A percentile compares a stretch with the other conserved stretches of the same genome.
These are phyloP conservation scores for Ornithoptera alexandrae DNA, from an alignment of 2,888 invertebrate species.

Conservation along the genomic window DNA sequence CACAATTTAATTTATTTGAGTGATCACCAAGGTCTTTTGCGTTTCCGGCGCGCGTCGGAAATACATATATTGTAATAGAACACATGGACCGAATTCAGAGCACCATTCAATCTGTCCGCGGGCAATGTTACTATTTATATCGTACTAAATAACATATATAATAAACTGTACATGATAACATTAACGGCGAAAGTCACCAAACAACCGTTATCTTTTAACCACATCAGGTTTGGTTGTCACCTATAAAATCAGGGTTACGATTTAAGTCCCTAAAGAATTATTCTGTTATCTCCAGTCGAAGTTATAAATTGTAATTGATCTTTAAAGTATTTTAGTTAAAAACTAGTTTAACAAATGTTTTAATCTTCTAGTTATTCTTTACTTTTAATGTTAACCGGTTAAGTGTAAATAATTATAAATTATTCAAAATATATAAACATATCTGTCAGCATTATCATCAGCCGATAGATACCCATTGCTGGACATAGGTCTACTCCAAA, in stretches of 20 bases:
- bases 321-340: slow-evolving; percentile 3
- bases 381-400: neutral
- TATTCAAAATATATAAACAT: too few relatives aligned
- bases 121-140: neutral
- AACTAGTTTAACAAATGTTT: neutral
- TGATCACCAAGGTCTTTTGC: too few relatives aligned
- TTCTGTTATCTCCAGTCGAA: slow-evolving; percentile 12
- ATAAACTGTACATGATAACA: slow-evolving; percentile 4
- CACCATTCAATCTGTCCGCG: too few relatives aligned
- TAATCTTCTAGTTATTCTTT: neutral
- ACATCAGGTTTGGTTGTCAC: slow-evolving; percentile 19
- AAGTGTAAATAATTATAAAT: neutral
- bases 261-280: slow-evolving; percentile 25
- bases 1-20: too few relatives aligned
- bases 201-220: slow-evolving; percentile 10
- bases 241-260: slow-evolving; percentile 24
- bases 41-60: too few relatives aligned
- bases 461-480: too few relatives aligned
- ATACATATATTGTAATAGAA: too few relatives aligned
- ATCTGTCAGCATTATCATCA: too few relatives aligned
- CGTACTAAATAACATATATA: slow-evolving; percentile 6
- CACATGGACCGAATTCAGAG: too few relatives aligned
- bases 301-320: slow-evolving; percentile 23
- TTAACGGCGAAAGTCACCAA: slow-evolving; percentile 6
- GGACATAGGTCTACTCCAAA: too few relatives aligned